Evolutionary conservation across 2,888 invertebrate species (phyloP).

Genomic region (Macrosiphum euphorbiae): DNA sequence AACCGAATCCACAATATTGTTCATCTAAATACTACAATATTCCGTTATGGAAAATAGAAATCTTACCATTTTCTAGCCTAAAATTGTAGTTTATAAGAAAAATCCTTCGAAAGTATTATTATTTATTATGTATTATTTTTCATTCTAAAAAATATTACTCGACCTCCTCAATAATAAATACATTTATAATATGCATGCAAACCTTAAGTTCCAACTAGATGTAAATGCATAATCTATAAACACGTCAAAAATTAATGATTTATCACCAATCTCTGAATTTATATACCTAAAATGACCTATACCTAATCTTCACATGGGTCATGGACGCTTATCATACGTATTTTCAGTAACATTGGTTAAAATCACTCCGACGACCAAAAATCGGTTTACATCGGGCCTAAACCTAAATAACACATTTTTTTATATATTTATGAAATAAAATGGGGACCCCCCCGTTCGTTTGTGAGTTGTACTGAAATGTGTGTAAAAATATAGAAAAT

Average conservation of each 20-base stretch:
- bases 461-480: background rate
- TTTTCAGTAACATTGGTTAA: background rate
- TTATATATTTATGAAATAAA: background rate
- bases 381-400: no score
- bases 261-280: background rate
- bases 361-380: background rate
- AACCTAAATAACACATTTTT: background rate
- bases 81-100: background rate
- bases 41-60: background rate
- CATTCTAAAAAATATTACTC: background rate
- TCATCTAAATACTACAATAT: background rate
- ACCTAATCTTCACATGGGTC: no score
- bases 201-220: background rate
- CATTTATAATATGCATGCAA: background rate
- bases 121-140: background rate
- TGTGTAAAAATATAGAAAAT: background rate
- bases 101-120: background rate
- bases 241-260: background rate
- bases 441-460: background rate
- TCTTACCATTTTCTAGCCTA: background rate
- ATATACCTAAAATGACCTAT: background rate
- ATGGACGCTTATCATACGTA: no score
- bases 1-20: background rate
- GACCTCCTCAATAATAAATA: background rate
- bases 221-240: background rate